Conservation (phyloP, 92 coral and sea anemone species). For the Siderastrea siderea region DNA sequence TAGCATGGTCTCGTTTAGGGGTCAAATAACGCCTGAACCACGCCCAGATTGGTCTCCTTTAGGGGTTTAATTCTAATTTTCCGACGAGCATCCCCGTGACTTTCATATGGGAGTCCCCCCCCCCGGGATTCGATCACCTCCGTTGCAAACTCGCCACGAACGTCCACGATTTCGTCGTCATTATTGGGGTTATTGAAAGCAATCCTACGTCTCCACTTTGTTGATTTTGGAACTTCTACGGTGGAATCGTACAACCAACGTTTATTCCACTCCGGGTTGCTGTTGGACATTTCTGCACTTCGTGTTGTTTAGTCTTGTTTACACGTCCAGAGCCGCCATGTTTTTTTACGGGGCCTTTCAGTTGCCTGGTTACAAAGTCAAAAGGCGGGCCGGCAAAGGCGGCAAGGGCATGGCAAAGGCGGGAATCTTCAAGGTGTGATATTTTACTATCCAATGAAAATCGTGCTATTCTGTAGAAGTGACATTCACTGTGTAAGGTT, state of each 20-base stretch:
- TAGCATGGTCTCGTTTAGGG: too few species aligned
- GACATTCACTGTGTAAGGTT: not conserved
- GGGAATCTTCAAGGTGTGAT: slow-evolving; percentile 11
- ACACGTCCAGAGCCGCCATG: not conserved
- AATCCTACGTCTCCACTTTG: too few species aligned
- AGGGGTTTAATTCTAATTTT: too few species aligned
- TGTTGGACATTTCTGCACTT: slow-evolving; percentile 7
- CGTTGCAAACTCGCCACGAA: not conserved
- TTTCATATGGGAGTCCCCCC: too few species aligned
- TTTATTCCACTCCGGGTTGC: slow-evolving; percentile 8
- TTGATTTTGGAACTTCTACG: slow-evolving; percentile 13
- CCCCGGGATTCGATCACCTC: too few species aligned
- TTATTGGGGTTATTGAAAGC: not conserved
- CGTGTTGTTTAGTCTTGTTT: not conserved
- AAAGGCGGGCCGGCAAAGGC: not conserved
- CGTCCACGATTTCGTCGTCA: slow-evolving; percentile 3
- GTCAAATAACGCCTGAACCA: too few species aligned
- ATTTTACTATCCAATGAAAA: slow-evolving; percentile 15
- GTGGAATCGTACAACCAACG: slow-evolving; percentile 16
- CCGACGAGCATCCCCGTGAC: too few species aligned
- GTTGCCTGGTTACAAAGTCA: not conserved
- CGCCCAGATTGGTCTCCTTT: too few species aligned
- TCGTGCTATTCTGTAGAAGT: not conserved
- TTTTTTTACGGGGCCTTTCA: not conserved
- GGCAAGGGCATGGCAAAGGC: not conserved